Percentiles rank a stretch among this genome's conserved stretches.
These are phyloP conservation scores for Oplegnathus fasciatus DNA, from an alignment of 2,113 vertebrate genomes.

Conservation along the genomic window DNA sequence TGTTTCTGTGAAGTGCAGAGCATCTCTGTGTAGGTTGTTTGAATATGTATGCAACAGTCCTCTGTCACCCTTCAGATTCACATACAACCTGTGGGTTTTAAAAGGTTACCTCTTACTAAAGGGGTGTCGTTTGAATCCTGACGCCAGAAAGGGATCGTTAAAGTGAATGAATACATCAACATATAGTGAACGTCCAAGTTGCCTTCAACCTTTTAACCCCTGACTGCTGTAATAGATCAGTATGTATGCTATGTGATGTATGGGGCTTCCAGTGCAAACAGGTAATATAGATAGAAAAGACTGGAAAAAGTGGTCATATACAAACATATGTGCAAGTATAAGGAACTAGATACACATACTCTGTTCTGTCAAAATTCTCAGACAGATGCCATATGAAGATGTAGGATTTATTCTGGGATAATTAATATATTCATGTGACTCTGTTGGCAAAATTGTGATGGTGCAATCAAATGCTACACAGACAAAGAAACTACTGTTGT, in stretches of 20 bases:
- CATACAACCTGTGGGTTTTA: background rate
- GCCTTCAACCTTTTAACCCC: conserved; percentile 3
- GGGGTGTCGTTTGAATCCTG: background rate
- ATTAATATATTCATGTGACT: background rate
- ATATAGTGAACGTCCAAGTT: background rate
- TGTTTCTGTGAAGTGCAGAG: background rate
- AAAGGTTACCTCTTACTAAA: background rate
- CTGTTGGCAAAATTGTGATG: background rate
- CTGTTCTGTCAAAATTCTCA: background rate
- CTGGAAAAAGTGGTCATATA: background rate
- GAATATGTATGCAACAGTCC: background rate
- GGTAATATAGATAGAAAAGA: background rate
- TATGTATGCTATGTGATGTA: background rate
- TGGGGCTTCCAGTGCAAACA: background rate
- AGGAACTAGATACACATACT: background rate
- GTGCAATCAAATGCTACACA: background rate
- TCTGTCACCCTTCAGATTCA: background rate
- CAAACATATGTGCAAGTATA: background rate
- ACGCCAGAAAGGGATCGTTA: background rate
- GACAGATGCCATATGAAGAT: background rate
- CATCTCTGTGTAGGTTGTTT: conserved; percentile 12
- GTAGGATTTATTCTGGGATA: background rate
- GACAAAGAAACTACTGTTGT: background rate
- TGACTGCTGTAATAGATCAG: background rate
- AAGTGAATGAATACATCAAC: background rate